These are phyloP conservation scores for Drosophila kohkoa DNA, from an alignment of 1,140 invertebrate genomes.

Conservation along the genomic window DNA sequence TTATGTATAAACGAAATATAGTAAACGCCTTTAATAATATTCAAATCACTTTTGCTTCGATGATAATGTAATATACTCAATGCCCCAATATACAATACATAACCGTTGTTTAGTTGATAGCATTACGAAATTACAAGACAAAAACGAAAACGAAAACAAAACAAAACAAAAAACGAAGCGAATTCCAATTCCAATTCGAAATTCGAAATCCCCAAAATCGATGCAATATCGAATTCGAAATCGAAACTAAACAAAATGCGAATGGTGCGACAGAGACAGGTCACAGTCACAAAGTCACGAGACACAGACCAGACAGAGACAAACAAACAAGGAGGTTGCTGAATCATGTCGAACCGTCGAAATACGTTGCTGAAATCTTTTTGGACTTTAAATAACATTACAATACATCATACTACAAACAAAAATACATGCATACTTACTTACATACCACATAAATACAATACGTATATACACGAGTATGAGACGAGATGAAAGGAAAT, in stretches of 20 bases:
- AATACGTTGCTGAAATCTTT: constrained; percentile 79
- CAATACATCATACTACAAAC: constrained; percentile 19
- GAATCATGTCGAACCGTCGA: constrained; percentile 78
- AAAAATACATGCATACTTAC: constrained; percentile 26
- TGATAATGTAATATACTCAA: constrained; percentile 81
- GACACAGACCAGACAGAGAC: constrained; percentile 26
- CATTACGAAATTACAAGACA: constrained; percentile 52
- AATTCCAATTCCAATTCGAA: constrained; percentile 21
- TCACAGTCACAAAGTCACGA: constrained; percentile 15
- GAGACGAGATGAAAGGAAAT: constrained; percentile 49
- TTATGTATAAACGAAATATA: constrained; percentile 77
- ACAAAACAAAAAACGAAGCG: constrained; percentile 3
- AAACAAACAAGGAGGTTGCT: constrained; percentile 53
- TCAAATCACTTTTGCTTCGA: constrained; percentile 79
- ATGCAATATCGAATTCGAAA: constrained; percentile 24
- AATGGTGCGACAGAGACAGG: constrained; percentile 75
- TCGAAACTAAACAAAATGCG: constrained; percentile 53
- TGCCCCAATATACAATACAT: constrained; percentile 45
- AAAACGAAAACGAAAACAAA: constrained; percentile 4
- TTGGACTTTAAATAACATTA: constrained; percentile 69
- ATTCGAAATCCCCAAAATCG: background rate
- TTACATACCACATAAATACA: constrained; percentile 8
- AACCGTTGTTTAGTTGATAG: constrained; percentile 79
- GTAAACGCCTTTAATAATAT: constrained; percentile 80
- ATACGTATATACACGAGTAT: constrained; percentile 20